Evolutionary conservation across 2,888 invertebrate genomes (phyloP), one percentile per base, ranked within the genome.

Genomic region (Lasius platythorax): DNA sequence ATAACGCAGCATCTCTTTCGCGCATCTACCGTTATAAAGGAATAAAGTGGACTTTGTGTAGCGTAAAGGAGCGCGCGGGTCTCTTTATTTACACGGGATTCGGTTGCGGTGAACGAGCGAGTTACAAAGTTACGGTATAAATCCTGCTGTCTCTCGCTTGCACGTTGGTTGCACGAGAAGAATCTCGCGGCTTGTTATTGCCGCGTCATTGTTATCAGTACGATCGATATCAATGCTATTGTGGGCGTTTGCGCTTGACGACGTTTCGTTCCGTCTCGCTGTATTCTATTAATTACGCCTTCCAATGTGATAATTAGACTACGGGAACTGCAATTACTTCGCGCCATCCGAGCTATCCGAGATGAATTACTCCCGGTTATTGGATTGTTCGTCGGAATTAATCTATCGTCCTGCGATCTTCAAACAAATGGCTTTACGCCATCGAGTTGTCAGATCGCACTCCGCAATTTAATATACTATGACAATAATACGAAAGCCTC

Each of bases 221-320:
- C 76, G 76, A 78, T 78, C 76, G 76, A 78, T 78, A 76, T 66
- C 53, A 76, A 53, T 40, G 66, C 40, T 18, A 73, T 58, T 58
- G 73, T n/a, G 61, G 40, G 40, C 76, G 30, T 40, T 68, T 40
- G 56, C 53, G 53, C 53, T 30, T n/a, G 68, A 30, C 68, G 56
- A 76, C 56, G 67, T 40, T 56, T 30, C 40, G 68, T 40, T 56
- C 30, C 40, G 40, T 56, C 40, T 23, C 28, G n/a, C 12, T 67
- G 56, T 78, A 56, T 78, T 68, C n/a, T 40, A 56, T 68, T 56
- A 68, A 78, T 78, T 78, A 56, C 15, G 56, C 28, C 9, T 12
- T 40, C 12, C 28, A 28, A 68, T 30, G 53, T n/a, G 30, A 56
- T 68, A 78, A 78, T 78, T 66, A 37, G 33, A 75, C 46, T 64